A percentile compares a stretch with the other conserved stretches of the same genome.
phyloP scores from a whole-genome alignment of 1,140 invertebrate genomes.

The Drosophila sproati region DNA sequence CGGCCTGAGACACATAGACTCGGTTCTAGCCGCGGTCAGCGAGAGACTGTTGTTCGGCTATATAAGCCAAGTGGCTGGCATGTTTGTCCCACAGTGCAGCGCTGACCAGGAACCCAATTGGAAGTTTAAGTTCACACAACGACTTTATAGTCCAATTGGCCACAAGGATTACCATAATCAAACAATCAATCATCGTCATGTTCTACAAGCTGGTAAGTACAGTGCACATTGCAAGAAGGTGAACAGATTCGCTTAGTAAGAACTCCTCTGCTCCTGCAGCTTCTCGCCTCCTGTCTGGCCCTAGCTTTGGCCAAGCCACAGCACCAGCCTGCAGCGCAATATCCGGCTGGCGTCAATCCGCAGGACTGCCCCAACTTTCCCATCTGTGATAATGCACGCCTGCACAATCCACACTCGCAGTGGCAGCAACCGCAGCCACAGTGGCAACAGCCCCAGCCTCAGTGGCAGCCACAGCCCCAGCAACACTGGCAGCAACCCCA shows the following conservation, averaged over 20 bases:
- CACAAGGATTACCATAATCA: slow-evolving; percentile 61
- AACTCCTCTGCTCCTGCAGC: slow-evolving; percentile 31
- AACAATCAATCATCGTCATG: slow-evolving; percentile 51
- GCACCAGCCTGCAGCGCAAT: slow-evolving; percentile 78
- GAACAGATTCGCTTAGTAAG: not conserved
- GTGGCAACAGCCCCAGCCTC: slow-evolving; percentile 71
- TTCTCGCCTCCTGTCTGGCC: slow-evolving; percentile 67
- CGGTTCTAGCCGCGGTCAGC: slow-evolving; percentile 64
- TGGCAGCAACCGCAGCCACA: slow-evolving; percentile 69
- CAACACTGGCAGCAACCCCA: slow-evolving; percentile 57
- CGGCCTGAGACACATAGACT: slow-evolving; percentile 28
- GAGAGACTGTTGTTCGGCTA: slow-evolving; percentile 55
- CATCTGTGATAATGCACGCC: slow-evolving; percentile 84
- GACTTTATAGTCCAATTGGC: slow-evolving; percentile 83
- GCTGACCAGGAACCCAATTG: slow-evolving; percentile 79
- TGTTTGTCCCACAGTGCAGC: slow-evolving; percentile 71
- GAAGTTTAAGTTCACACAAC: slow-evolving; percentile 75
- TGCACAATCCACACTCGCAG: slow-evolving; percentile 75
- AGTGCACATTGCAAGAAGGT: not conserved
- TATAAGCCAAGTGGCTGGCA: slow-evolving; percentile 67
- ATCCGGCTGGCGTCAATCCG: slow-evolving; percentile 83
- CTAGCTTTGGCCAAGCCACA: slow-evolving; percentile 78
- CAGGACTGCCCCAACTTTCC: slow-evolving; percentile 84
- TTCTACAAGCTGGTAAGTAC: slow-evolving; percentile 82
- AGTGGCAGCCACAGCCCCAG: slow-evolving; percentile 64